A percentile compares a stretch with the other conserved stretches of the same genome.
These are phyloP conservation scores for Sarcophaga carnaria DNA, from an alignment of 2,888 invertebrate species.

Conservation along the genomic window DNA sequence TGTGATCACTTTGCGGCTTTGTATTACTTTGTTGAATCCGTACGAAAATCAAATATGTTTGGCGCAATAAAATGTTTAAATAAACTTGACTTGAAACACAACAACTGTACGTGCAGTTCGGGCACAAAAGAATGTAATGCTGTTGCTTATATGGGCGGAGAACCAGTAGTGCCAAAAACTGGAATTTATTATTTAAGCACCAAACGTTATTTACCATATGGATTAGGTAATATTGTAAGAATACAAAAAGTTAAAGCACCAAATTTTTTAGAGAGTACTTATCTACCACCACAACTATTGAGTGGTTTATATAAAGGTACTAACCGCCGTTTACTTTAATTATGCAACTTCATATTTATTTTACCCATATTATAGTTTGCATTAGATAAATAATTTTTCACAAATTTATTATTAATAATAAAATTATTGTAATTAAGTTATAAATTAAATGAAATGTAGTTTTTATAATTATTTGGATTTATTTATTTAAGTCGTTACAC, in stretches of 20 bases:
- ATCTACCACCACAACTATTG: conserved; percentile 52
- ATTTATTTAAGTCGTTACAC: conserved; percentile 75
- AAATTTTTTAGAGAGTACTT: conserved; percentile 72
- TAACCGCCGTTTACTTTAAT: conserved; percentile 37
- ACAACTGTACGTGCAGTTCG: conserved; percentile 53
- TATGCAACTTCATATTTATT: background rate
- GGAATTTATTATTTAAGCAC: conserved; percentile 78
- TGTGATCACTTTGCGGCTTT: conserved; percentile 77
- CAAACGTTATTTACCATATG: conserved; percentile 72
- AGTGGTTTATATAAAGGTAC: conserved; percentile 48
- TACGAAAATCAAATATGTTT: conserved; percentile 74
- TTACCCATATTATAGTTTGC: background rate
- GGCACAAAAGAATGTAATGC: conserved; percentile 69
- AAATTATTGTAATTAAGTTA: no score
- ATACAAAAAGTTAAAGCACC: conserved; percentile 71
- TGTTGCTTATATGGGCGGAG: conserved; percentile 78
- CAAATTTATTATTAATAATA: no score
- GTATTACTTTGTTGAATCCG: conserved; percentile 78
- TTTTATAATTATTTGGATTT: background rate
- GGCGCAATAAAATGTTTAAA: conserved; percentile 74
- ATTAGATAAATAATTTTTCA: no score
- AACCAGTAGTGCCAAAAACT: conserved; percentile 76
- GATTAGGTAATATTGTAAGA: conserved; percentile 73
- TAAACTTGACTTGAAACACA: conserved; percentile 40
- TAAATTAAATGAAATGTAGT: background rate